phyloP scores from a whole-genome alignment of 2,797 vertebrate genomes.

The Helostoma temminkii region DNA sequence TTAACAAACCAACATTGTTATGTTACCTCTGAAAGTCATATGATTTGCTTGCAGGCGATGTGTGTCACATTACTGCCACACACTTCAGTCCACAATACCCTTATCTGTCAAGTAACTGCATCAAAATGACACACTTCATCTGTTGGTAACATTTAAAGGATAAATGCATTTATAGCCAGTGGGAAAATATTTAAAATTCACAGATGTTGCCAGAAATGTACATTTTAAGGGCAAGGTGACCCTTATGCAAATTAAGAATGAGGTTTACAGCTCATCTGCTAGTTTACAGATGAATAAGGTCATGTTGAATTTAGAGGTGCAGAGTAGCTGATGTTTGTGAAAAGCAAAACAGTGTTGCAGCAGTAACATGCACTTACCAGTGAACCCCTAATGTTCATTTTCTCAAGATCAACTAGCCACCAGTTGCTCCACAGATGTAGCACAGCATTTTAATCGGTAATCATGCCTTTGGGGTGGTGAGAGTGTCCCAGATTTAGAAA shows the following conservation, averaged over 20 bases:
- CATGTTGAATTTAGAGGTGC: constrained; percentile 32
- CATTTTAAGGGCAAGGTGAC: constrained; percentile 41
- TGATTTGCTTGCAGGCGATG: constrained; percentile 29
- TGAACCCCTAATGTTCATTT: constrained; percentile 21
- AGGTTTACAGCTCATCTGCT: constrained; percentile 41
- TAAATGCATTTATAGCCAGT: constrained; percentile 43
- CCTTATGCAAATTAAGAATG: constrained; percentile 42
- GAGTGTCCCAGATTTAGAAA: constrained; percentile 70
- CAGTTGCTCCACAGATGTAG: constrained; percentile 48
- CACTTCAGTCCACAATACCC: constrained; percentile 48
- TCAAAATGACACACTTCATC: constrained; percentile 68
- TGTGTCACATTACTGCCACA: constrained; percentile 38
- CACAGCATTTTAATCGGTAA: constrained; percentile 58
- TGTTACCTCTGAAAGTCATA: constrained; percentile 45
- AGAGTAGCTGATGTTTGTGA: not conserved
- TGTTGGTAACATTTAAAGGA: constrained; percentile 47
- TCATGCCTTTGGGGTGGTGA: constrained; percentile 54
- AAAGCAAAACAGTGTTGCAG: not conserved
- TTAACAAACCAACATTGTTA: constrained; percentile 51
- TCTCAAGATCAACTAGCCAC: constrained; percentile 36
- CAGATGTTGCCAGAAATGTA: constrained; percentile 29
- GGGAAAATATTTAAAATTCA: constrained; percentile 37
- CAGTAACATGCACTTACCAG: constrained; percentile 13
- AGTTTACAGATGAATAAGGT: constrained; percentile 18
- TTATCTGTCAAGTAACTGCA: constrained; percentile 48